Percentiles rank a stretch among this genome's conserved stretches.
Conservation (phyloP, 2,113 vertebrate species). For the Morone chrysops region DNA sequence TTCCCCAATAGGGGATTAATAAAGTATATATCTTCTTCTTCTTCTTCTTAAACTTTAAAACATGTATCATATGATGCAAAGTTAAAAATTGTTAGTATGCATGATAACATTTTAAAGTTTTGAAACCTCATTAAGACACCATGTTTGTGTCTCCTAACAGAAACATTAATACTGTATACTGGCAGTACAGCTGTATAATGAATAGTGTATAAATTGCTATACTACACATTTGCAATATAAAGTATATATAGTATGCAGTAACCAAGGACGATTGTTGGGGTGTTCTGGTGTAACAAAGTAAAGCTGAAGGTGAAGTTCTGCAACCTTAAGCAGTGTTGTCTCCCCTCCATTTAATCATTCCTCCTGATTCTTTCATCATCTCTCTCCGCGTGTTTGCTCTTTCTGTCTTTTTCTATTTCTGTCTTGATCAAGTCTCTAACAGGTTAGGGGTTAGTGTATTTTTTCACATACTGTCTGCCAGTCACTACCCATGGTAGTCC, state of each 20-base stretch:
- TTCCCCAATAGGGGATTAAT: no score
- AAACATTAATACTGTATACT: not conserved
- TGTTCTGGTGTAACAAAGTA: not conserved
- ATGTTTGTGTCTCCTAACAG: not conserved
- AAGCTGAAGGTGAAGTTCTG: not conserved
- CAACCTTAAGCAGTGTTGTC: not conserved
- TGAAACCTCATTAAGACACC: not conserved
- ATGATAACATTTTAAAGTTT: no score
- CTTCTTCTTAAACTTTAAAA: not conserved
- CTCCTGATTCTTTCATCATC: not conserved
- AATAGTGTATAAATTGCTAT: not conserved
- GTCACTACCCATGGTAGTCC: not conserved
- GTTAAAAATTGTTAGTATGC: not conserved
- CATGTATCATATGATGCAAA: not conserved
- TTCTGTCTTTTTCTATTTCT: not conserved
- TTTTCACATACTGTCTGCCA: not conserved
- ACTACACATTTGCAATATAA: not conserved
- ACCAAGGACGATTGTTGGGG: not conserved
- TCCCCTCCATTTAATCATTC: not conserved
- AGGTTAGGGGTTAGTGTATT: not conserved
- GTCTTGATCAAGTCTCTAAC: not conserved
- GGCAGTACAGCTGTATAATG: not conserved
- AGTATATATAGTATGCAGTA: not conserved
- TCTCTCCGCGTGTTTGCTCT: not conserved
- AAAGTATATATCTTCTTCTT: no score